These are phyloP conservation scores for Neopelma chrysocephalum DNA, from an alignment of 2,797 vertebrate genomes.

Conservation along the genomic window DNA sequence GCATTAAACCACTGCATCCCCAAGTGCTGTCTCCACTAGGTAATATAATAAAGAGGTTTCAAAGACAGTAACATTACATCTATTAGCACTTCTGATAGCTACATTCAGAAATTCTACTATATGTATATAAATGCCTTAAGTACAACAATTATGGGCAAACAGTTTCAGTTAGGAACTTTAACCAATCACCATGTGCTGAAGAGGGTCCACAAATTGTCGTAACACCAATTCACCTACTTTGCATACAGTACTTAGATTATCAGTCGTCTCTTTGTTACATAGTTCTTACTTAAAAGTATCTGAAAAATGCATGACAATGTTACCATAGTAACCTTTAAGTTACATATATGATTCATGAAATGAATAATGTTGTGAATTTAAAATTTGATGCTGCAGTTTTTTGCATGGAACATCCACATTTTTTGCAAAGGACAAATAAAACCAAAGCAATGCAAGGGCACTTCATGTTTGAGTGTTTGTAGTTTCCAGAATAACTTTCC, in stretches of 20 bases:
- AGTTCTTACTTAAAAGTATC: background rate
- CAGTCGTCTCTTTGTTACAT: background rate
- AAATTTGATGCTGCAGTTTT: background rate
- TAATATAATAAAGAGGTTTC: background rate
- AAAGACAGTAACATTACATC: background rate
- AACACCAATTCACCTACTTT: background rate
- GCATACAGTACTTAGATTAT: background rate
- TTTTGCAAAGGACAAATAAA: background rate
- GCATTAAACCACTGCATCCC: constrained; percentile 19
- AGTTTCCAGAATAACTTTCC: background rate
- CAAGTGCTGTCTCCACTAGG: constrained; percentile 20
- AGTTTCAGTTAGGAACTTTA: background rate
- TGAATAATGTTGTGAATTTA: background rate
- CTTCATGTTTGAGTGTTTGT: background rate
- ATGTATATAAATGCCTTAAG: background rate
- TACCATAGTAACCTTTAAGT: background rate
- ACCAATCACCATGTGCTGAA: background rate
- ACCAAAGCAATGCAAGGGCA: background rate
- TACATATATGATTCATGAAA: background rate
- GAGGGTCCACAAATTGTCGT: background rate
- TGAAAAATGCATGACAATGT: background rate
- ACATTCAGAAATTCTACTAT: background rate
- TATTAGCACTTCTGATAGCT: constrained; percentile 18
- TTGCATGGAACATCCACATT: background rate
- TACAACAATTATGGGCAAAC: background rate